Conservation (phyloP, 2,888 invertebrate genomes). For the Pristionchus arcanus region DNA sequence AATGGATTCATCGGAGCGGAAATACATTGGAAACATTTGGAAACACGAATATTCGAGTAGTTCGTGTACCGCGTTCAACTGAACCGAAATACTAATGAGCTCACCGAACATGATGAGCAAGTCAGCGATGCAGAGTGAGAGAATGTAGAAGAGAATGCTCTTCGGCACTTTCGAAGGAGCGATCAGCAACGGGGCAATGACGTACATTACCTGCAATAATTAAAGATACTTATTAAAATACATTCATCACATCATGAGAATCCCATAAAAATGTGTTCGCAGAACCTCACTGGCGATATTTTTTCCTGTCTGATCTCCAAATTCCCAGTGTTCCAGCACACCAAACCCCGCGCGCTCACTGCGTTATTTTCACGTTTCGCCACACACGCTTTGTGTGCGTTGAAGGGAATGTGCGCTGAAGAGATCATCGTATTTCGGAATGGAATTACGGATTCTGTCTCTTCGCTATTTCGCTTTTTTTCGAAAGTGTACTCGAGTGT, state of each 20-base stretch:
- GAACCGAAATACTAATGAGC: neutral
- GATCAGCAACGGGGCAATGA: constrained; percentile 76
- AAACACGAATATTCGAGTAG: neutral
- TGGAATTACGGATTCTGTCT: neutral
- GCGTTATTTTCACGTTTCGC: neutral
- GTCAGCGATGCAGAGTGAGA: constrained; percentile 76
- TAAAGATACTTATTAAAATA: neutral
- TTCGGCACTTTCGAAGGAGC: constrained; percentile 75
- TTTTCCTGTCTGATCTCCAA: neutral
- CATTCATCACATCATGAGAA: neutral
- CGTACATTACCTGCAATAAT: constrained; percentile 70
- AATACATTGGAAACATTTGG: neutral
- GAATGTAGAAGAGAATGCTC: constrained; percentile 77
- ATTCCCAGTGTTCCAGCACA: neutral
- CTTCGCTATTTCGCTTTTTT: neutral
- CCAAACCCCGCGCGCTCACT: neutral
- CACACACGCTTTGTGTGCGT: neutral
- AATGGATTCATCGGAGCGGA: no score
- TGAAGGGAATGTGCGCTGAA: neutral
- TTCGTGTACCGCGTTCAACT: neutral
- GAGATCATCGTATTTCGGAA: neutral
- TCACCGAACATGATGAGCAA: constrained; percentile 77
- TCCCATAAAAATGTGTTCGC: neutral
- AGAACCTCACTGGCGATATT: neutral
- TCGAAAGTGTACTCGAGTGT: neutral